Conservation (phyloP, 2,888 invertebrate genomes). For the Dicyrtoma fusca region DNA sequence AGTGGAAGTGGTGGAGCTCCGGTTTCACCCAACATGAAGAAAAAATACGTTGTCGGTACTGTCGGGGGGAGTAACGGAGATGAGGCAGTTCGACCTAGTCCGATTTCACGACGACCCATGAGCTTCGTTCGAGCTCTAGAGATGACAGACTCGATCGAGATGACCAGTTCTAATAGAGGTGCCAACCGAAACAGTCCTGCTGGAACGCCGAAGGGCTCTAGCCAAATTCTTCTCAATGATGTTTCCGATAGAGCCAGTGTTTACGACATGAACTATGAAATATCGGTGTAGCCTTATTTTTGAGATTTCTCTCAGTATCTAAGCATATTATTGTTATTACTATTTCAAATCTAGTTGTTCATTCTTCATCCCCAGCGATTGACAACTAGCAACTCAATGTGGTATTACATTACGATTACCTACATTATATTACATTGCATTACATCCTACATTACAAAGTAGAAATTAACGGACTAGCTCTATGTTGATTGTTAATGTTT, state of each 20-base stretch:
- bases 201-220: conserved; percentile 53
- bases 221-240: conserved; percentile 60
- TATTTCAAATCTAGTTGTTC: no score
- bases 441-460: no score
- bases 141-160: conserved; percentile 86
- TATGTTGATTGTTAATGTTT: no score
- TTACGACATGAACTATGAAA: conserved; percentile 94
- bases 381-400: no score
- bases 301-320: conserved; percentile 9
- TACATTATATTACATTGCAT: no score
- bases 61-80: conserved; percentile 25
- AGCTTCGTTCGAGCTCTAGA: conserved; percentile 87
- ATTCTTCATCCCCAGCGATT: no score
- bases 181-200: conserved; percentile 54
- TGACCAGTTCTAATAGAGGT: conserved; percentile 62
- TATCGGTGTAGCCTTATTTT: conserved; percentile 64
- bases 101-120: conserved; percentile 67
- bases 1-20: conserved; percentile 64
- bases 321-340: no score
- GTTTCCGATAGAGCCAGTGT: conserved; percentile 85
- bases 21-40: conserved; percentile 70
- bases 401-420: no score
- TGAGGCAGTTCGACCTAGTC: conserved; percentile 49
- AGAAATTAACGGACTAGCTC: no score
- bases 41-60: conserved; percentile 60